Evolutionary conservation across 2,888 invertebrate genomes (phyloP).

Genomic region (Theretra japonica): DNA sequence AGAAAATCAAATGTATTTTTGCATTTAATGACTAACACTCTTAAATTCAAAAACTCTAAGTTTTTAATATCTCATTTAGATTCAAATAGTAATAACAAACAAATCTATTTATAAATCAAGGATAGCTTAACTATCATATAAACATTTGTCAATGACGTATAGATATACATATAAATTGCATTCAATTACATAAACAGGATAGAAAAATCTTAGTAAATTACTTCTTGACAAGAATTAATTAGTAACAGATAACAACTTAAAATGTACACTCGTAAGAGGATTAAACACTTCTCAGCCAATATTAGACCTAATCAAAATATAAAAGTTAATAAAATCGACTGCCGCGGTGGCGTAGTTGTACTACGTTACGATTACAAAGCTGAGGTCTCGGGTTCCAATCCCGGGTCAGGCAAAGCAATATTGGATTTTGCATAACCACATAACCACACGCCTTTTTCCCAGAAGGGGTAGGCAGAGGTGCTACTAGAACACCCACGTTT

Average conservation of each 20-base stretch:
- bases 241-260: not conserved
- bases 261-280: not conserved
- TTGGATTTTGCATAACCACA: no score
- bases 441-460: no score
- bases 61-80: not conserved
- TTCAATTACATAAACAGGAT: not conserved
- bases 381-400: no score
- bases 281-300: not conserved
- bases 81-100: not conserved
- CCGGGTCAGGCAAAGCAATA: no score
- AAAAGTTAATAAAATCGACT: no score
- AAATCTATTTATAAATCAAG: slow-evolving; percentile 1
- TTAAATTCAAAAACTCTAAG: not conserved
- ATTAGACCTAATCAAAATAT: no score
- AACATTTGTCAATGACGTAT: slow-evolving; percentile 10
- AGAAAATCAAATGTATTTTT: no score
- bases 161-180: slow-evolving; percentile 2
- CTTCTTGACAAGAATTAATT: slow-evolving; percentile 12
- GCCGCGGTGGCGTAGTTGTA: no score
- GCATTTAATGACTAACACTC: no score
- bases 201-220: not conserved
- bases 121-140: not conserved
- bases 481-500: no score
- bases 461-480: no score
- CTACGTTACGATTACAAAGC: no score